Conservation (phyloP, 2,797 vertebrate genomes). For the Halcyon chelicuti region DNA sequence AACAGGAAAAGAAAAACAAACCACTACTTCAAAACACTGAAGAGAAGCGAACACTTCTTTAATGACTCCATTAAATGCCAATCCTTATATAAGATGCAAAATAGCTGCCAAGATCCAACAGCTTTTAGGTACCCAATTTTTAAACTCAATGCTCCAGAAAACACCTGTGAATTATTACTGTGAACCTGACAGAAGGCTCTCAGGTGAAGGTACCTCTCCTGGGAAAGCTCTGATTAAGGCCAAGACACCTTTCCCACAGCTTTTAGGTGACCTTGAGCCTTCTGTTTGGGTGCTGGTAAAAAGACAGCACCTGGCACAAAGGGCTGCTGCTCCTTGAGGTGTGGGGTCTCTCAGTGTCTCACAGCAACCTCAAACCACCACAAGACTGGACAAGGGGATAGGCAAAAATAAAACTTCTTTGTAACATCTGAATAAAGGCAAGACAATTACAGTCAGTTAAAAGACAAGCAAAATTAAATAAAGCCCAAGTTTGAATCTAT, state of each 20-base stretch:
- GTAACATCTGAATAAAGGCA: neutral
- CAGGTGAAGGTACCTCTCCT: neutral
- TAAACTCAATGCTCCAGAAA: neutral
- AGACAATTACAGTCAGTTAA: neutral
- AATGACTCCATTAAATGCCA: neutral
- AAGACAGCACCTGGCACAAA: rapidly evolving
- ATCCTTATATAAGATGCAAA: neutral
- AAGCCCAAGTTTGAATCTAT: neutral
- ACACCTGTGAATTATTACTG: neutral
- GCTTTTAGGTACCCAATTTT: neutral
- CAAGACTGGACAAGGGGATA: neutral
- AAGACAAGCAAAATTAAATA: neutral
- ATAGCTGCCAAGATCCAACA: neutral
- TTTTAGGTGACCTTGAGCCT: neutral
- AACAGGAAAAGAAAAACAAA: neutral
- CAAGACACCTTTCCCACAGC: neutral
- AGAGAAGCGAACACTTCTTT: neutral
- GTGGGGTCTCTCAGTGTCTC: neutral
- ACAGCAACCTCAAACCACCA: neutral
- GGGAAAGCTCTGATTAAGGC: neutral
- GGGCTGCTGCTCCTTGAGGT: neutral
- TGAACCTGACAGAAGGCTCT: neutral
- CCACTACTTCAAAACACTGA: neutral
- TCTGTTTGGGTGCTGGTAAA: neutral
- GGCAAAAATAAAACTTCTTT: neutral